Evolutionary conservation across 2,797 vertebrate species (phyloP).

Genomic region (Apodemus agrarius): DNA sequence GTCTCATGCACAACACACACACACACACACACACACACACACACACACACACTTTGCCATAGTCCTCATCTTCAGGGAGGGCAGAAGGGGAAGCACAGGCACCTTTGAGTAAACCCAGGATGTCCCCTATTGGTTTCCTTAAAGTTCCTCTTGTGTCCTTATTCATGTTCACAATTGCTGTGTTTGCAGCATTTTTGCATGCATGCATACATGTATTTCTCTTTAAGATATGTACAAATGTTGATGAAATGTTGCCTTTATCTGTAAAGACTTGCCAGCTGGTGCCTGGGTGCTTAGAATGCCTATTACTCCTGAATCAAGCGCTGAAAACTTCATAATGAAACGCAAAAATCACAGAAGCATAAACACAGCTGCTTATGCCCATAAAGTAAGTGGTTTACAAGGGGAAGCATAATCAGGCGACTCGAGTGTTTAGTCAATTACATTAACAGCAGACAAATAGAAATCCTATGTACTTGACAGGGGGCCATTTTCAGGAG

Average conservation of each 20-base stretch:
- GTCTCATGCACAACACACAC: too few relatives aligned
- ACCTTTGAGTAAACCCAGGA: not conserved
- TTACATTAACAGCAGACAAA: slow-evolving; percentile 85
- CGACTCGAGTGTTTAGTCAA: slow-evolving; percentile 84
- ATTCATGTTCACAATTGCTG: not conserved
- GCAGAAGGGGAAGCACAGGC: not conserved
- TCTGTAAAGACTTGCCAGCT: slow-evolving; percentile 79
- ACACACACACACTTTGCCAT: not conserved
- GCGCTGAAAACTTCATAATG: slow-evolving; percentile 81
- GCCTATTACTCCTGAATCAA: slow-evolving; percentile 69
- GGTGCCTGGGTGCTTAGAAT: slow-evolving; percentile 67
- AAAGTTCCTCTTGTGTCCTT: slow-evolving; percentile 9
- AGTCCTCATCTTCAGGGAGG: not conserved
- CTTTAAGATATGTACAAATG: not conserved
- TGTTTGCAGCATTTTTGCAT: not conserved
- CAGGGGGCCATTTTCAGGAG: slow-evolving; percentile 79
- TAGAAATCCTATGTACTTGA: slow-evolving; percentile 81
- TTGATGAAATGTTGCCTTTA: slow-evolving; percentile 73
- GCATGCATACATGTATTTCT: not conserved
- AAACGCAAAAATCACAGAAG: slow-evolving; percentile 81
- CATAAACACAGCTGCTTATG: slow-evolving; percentile 85
- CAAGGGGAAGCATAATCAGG: slow-evolving; percentile 84
- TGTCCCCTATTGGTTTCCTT: not conserved
- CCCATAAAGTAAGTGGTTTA: slow-evolving; percentile 83
- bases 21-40: not conserved